Evolutionary conservation across 2,797 vertebrate species (phyloP), one percentile per base, ranked within the genome.

Genomic region (Petrocephalus sullivani): DNA sequence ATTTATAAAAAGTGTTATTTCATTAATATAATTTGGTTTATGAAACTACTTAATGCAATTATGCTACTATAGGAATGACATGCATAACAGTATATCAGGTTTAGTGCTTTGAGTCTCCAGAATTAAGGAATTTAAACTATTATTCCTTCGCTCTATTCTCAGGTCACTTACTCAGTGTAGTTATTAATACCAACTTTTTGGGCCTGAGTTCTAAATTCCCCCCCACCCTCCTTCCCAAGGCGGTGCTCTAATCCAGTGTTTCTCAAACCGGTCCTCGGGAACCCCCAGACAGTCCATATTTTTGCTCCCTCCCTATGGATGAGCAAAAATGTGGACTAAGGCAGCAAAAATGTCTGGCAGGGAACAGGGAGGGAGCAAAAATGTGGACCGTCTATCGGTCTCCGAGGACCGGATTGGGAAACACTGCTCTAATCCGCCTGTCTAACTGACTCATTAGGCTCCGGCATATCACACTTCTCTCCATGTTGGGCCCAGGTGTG

Each of bases 401-500:
- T 23, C 61, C 61, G 12, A 33, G 3, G 28, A 67, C 64, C 28
- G 10, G 64, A 9, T 33, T 67, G 10, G 64, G 64, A 67, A 82
- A n/a, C 71, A 23, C 53, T 21, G 54, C 54, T 33, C 9, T 84
- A 67, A 53, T 85, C 58, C 19, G 87, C 87, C 87, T 60, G 78
- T 84, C 60, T 14, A 16, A 33, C 21, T 57, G 6, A 28, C 87
- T 88, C 82, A 71, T 88, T 71, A 88, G n/a, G 82, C 51, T 33
- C 51, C 23, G 5, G 60, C 78, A 56, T 64, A 58, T 85, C 60
- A 85, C 82, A 85, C 88, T 61, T 85, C 88, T 85, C 23, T 19
- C 16, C 88, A 88, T 88, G 82, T 56, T 85, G 88, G 82, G 8
- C 23, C 88, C 82, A 88, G 88, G 81, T 88, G 88, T 71, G 82